Percentiles rank a stretch among this genome's conserved stretches.
These are phyloP conservation scores for Ptychoptera albimana DNA, from an alignment of 2,888 invertebrate genomes.

Conservation along the genomic window DNA sequence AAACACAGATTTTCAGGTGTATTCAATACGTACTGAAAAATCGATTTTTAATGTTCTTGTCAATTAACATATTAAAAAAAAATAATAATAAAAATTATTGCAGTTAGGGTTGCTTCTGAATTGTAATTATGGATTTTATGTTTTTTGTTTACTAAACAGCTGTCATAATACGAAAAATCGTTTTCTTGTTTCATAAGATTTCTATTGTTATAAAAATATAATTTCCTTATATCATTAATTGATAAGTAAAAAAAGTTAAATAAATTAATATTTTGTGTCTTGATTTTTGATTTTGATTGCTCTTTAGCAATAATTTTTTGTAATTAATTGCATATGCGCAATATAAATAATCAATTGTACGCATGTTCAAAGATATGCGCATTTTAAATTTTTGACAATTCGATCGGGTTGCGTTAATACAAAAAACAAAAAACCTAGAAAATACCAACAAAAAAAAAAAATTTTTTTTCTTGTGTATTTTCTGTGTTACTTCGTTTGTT, in stretches of 20 bases:
- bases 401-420: constrained; percentile 4
- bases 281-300: not conserved
- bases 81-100: no score
- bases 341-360: constrained; percentile 1
- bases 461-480: not conserved
- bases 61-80: no score
- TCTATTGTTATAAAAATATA: no score
- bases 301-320: not conserved
- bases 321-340: not conserved
- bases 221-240: not conserved
- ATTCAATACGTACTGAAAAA: no score
- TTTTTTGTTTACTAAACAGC: no score
- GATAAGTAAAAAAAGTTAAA: not conserved
- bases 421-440: no score
- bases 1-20: no score
- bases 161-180: no score
- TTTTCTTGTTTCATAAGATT: no score
- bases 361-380: constrained; percentile 10
- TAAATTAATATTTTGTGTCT: not conserved
- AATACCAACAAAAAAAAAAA: not conserved
- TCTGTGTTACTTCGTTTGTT: constrained; percentile 1
- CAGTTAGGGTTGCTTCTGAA: no score
- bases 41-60: no score
- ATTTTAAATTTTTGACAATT: constrained; percentile 8
- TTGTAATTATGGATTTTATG: no score